Evolutionary conservation across 2,888 invertebrate species (phyloP).

Genomic region (Neoaliturus tenellus): DNA sequence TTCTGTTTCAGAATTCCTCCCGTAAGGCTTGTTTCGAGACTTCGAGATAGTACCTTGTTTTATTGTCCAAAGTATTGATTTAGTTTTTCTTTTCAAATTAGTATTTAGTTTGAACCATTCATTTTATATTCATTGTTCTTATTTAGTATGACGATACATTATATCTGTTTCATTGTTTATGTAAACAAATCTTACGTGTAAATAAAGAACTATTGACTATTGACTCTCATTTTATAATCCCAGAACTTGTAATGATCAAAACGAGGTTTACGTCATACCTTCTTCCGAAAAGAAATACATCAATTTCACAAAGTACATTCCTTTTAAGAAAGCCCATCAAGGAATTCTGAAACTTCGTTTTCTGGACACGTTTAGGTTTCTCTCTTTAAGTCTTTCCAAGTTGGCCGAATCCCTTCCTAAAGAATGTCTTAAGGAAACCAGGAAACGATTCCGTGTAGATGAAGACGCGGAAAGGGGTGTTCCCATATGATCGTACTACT

Average conservation of each 20-base stretch:
- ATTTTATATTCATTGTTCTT: no score
- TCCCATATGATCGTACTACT: neutral
- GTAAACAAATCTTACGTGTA: no score
- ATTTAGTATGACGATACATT: no score
- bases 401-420: neutral
- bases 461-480: slow-evolving; percentile 1
- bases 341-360: slow-evolving; percentile 4
- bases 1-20: no score
- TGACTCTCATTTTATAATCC: slow-evolving; percentile 58
- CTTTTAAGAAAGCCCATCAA: neutral
- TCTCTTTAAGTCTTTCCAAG: neutral
- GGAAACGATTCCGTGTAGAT: neutral
- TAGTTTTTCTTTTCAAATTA: no score
- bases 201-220: no score
- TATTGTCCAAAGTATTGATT: no score
- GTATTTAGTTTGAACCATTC: no score
- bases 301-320: neutral
- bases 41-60: no score
- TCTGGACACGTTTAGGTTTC: slow-evolving; percentile 5
- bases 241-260: slow-evolving; percentile 57
- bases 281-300: slow-evolving; percentile 64
- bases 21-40: no score
- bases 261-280: slow-evolving; percentile 66
- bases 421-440: neutral
- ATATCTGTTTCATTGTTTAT: no score